Conservation (phyloP, 2,888 invertebrate species). For the Oxystoma pomonae region DNA sequence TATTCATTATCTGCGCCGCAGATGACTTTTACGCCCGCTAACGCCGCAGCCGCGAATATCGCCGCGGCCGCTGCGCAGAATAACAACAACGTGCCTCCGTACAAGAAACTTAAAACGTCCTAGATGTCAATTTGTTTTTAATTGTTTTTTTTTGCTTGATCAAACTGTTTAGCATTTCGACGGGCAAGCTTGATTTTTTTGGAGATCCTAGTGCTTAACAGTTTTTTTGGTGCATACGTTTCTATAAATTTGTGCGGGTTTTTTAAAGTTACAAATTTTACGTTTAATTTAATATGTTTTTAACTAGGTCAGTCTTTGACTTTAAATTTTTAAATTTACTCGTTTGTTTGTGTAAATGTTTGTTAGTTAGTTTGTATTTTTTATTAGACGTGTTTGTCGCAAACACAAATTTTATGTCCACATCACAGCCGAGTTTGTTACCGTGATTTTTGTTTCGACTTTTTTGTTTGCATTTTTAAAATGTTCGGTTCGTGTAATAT, state of each 20-base stretch:
- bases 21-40: constrained; percentile 38
- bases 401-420: neutral
- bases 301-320: neutral
- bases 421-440: neutral
- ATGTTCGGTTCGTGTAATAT: neutral
- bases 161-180: neutral
- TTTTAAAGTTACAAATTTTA: constrained; percentile 6
- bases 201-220: too few species aligned
- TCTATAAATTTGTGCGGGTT: neutral
- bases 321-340: neutral
- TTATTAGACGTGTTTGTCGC: neutral
- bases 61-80: constrained; percentile 49
- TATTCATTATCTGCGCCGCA: constrained; percentile 45
- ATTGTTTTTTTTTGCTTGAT: neutral
- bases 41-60: constrained; percentile 40
- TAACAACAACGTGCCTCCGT: constrained; percentile 66
- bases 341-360: neutral
- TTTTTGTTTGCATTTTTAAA: neutral
- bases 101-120: constrained; percentile 88
- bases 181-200: neutral
- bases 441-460: too few species aligned
- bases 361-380: neutral
- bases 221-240: too few species aligned
- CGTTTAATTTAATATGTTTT: constrained; percentile 13
- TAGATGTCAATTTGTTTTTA: constrained; percentile 45